Percentiles rank a stretch among this genome's conserved stretches.
Conservation (phyloP, 1,140 invertebrate genomes). For the Drosophila elegans region DNA sequence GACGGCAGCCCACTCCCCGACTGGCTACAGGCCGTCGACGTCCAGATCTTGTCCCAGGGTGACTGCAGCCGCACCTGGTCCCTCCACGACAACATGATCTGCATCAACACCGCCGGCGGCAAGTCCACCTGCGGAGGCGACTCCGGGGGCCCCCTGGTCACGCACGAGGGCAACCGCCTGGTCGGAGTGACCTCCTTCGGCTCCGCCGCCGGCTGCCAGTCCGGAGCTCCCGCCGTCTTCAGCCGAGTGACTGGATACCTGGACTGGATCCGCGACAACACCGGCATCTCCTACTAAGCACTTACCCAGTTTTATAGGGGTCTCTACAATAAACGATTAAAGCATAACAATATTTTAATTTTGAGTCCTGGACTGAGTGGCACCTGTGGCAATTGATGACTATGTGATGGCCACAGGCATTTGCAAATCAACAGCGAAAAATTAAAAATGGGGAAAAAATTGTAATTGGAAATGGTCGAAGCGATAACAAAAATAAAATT, state of each 20-base stretch:
- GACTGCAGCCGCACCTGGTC: conserved; percentile 37
- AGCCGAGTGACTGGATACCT: conserved; percentile 85
- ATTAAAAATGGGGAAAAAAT: too few species aligned
- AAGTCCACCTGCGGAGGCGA: conserved; percentile 85
- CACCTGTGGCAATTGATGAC: too few species aligned
- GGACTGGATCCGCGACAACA: conserved; percentile 85
- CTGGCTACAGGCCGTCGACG: conserved; percentile 50
- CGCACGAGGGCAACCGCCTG: conserved; percentile 40
- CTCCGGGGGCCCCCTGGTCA: conserved; percentile 86
- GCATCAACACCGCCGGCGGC: conserved; percentile 58
- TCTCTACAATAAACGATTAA: conserved; percentile 4
- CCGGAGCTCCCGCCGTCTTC: conserved; percentile 85
- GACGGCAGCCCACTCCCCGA: conserved; percentile 57
- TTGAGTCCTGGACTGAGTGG: too few species aligned
- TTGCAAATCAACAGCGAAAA: too few species aligned
- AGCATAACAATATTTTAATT: not conserved
- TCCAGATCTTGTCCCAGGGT: conserved; percentile 45
- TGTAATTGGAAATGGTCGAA: too few species aligned
- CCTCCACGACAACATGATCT: conserved; percentile 56
- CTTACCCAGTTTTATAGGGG: not conserved
- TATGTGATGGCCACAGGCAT: too few species aligned
- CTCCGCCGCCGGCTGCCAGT: conserved; percentile 53
- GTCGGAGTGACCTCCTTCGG: conserved; percentile 52
- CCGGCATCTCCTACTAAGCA: conserved; percentile 53
- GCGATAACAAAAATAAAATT: too few species aligned